Percentiles rank a stretch among this genome's conserved stretches.
These are phyloP conservation scores for Sminthurinus aureus DNA, from an alignment of 2,888 invertebrate genomes.

Conservation along the genomic window DNA sequence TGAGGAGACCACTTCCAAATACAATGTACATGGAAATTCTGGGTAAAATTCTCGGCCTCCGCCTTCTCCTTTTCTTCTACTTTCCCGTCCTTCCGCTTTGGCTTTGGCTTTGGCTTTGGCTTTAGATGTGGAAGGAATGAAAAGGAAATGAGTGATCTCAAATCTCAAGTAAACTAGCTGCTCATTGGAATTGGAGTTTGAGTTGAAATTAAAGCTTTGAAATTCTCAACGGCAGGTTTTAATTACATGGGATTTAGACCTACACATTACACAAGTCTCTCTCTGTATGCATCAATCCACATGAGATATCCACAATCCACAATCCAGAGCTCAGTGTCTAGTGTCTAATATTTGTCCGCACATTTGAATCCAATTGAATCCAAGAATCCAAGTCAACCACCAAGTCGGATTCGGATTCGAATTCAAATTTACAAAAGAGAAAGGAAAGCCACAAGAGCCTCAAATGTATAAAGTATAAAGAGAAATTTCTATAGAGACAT, in stretches of 20 bases:
- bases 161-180: constrained; percentile 25
- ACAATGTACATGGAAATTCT: too few species aligned
- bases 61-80: neutral
- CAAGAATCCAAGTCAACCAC: too few species aligned
- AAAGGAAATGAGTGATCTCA: constrained; percentile 34
- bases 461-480: constrained; percentile 6
- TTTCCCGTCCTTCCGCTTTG: too few species aligned
- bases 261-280: neutral
- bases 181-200: neutral
- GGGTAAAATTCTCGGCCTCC: too few species aligned
- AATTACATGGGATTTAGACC: constrained; percentile 31
- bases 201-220: constrained; percentile 35
- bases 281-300: neutral
- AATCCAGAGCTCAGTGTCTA: neutral
- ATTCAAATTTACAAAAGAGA: too few species aligned
- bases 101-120: neutral
- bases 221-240: constrained; percentile 38
- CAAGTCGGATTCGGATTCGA: too few species aligned
- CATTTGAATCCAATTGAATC: neutral
- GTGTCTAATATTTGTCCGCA: constrained; percentile 1
- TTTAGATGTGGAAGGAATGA: neutral
- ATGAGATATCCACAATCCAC: neutral
- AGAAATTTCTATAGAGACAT: neutral
- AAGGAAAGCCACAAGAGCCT: too few species aligned
- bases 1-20: too few species aligned